A percentile compares a stretch with the other conserved stretches of the same genome.
Conservation (phyloP, 2,888 invertebrate genomes). For the Cybosia mesomella region DNA sequence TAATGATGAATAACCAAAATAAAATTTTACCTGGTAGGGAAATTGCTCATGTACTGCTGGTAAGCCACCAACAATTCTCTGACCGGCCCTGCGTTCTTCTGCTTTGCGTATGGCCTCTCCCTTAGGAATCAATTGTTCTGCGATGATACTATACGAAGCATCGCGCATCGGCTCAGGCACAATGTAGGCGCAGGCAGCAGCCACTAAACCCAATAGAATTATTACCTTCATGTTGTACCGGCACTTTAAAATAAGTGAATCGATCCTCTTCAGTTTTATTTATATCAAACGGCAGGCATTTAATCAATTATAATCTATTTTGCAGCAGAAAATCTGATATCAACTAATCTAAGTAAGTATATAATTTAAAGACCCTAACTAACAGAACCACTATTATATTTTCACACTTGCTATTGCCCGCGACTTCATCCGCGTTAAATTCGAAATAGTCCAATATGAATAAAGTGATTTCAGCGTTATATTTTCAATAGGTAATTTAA, state of each 20-base stretch:
- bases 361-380: no score
- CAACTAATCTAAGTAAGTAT: no score
- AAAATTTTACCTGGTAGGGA: neutral
- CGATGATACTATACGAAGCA: neutral
- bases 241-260: neutral
- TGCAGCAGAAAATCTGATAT: neutral
- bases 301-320: neutral
- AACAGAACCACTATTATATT: no score
- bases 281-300: neutral
- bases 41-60: neutral
- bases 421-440: no score
- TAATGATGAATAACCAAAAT: neutral
- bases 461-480: no score
- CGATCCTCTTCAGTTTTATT: neutral
- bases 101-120: conserved; percentile 12
- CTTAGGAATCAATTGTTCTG: conserved; percentile 1
- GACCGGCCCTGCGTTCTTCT: conserved; percentile 1
- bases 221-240: conserved; percentile 10
- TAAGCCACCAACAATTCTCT: conserved; percentile 11
- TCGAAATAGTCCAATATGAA: no score
- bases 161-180: neutral
- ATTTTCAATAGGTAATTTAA: no score
- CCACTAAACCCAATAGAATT: conserved; percentile 10
- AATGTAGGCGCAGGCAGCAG: conserved; percentile 6
- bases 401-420: no score